A percentile compares a stretch with the other conserved stretches of the same genome.
Conservation (phyloP, 2,888 invertebrate genomes). For the Megalurothrips usitatus region DNA sequence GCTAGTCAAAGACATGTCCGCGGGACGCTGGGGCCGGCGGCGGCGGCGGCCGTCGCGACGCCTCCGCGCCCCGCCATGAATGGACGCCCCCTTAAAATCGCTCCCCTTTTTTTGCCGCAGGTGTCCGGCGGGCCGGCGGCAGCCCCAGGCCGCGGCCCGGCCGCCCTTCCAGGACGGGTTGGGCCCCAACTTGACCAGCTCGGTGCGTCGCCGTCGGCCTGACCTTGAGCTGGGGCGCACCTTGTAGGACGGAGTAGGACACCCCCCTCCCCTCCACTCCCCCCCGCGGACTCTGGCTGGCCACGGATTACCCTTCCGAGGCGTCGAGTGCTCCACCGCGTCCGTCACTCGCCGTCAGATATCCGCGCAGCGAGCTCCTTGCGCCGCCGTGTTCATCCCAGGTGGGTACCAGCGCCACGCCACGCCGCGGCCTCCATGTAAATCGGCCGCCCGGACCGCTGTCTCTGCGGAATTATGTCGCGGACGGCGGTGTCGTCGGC, state of each 20-base stretch:
- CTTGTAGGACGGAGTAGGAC: conserved; percentile 7
- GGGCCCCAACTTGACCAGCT: conserved; percentile 12
- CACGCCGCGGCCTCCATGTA: not conserved
- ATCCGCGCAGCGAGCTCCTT: conserved; percentile 12
- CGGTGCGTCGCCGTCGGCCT: not conserved
- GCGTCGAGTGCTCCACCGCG: not conserved
- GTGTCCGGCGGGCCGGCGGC: not conserved
- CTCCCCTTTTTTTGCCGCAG: not conserved
- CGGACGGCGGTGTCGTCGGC: not conserved
- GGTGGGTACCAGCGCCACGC: not conserved
- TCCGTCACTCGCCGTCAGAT: conserved; percentile 3
- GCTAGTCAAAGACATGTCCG: not conserved
- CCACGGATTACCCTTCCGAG: not conserved
- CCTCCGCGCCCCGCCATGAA: not conserved
- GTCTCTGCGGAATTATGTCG: not conserved
- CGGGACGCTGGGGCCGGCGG: not conserved
- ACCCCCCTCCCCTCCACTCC: not conserved
- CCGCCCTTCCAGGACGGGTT: not conserved
- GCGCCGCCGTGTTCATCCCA: not conserved
- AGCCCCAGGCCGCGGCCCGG: not conserved
- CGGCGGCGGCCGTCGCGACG: not conserved
- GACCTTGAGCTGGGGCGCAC: conserved; percentile 9
- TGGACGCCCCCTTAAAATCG: not conserved
- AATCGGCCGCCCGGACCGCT: not conserved
- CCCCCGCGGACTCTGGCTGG: no score